Conservation (phyloP, 92 coral and sea anemone species). For the Phenganax subtilis region DNA sequence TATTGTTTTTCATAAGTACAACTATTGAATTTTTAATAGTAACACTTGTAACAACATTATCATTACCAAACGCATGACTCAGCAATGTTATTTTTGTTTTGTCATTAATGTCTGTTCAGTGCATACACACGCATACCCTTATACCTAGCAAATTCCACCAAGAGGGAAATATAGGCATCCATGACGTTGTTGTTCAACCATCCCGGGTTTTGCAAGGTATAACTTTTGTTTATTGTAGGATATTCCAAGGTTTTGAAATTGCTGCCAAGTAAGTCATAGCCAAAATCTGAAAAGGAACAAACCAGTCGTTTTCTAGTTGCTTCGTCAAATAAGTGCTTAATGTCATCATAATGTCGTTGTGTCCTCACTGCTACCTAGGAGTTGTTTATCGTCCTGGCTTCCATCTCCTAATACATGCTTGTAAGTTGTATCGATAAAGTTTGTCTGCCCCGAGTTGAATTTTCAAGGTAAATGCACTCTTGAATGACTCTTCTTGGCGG, state of each 20-base stretch:
- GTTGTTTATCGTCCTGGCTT: not conserved
- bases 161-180: not conserved
- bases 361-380: not conserved
- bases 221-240: not conserved
- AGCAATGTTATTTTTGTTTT: no score
- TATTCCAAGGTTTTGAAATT: constrained; percentile 38
- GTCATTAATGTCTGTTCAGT: not conserved
- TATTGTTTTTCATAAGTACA: no score
- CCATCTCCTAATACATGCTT: constrained; percentile 31
- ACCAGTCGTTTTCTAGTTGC: no score
- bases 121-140: not conserved
- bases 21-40: no score
- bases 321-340: constrained; percentile 13
- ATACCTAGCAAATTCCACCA: not conserved
- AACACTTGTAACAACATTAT: no score
- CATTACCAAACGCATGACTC: no score
- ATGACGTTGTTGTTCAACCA: constrained; percentile 8
- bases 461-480: not conserved
- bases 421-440: constrained; percentile 1
- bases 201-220: not conserved
- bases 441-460: not conserved
- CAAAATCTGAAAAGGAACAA: no score
- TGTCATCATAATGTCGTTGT: not conserved
- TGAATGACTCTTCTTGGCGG: not conserved
- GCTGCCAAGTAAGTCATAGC: not conserved